Percentiles rank a stretch among this genome's conserved stretches.
Conservation (phyloP, 2,888 invertebrate species). For the Philopedon plagiatum region DNA sequence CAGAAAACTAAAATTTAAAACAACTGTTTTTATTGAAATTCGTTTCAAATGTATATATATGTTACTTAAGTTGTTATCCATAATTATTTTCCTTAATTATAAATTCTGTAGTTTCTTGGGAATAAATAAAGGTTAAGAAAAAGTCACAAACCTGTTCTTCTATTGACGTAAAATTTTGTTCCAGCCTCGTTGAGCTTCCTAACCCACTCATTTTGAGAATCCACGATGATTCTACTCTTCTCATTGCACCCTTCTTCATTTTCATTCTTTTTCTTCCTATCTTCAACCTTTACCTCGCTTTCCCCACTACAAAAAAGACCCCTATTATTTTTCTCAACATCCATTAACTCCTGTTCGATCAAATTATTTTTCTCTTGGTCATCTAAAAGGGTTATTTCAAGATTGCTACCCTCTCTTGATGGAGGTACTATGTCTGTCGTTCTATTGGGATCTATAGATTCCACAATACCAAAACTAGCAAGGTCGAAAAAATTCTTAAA, state of each 20-base stretch:
- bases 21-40: no score
- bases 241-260: neutral
- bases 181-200: conserved; percentile 57
- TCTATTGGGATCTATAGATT: neutral
- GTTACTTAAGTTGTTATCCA: no score
- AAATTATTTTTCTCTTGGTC: conserved; percentile 19
- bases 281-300: neutral
- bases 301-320: neutral
- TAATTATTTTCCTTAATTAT: no score
- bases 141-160: conserved; percentile 56
- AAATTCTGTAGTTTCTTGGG: no score
- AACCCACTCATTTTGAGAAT: conserved; percentile 53
- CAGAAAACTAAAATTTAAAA: no score
- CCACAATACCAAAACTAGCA: conserved; percentile 1
- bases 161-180: conserved; percentile 59
- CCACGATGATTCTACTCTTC: conserved; percentile 35
- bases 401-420: neutral
- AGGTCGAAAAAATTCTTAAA: neutral
- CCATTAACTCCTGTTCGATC: neutral
- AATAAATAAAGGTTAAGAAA: no score
- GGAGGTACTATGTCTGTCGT: neutral
- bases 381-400: conserved; percentile 17
- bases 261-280: no score
- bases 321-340: neutral
- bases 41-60: no score